phyloP scores from a whole-genome alignment of 2,113 vertebrate genomes.

The Pollimyrus isidori region DNA sequence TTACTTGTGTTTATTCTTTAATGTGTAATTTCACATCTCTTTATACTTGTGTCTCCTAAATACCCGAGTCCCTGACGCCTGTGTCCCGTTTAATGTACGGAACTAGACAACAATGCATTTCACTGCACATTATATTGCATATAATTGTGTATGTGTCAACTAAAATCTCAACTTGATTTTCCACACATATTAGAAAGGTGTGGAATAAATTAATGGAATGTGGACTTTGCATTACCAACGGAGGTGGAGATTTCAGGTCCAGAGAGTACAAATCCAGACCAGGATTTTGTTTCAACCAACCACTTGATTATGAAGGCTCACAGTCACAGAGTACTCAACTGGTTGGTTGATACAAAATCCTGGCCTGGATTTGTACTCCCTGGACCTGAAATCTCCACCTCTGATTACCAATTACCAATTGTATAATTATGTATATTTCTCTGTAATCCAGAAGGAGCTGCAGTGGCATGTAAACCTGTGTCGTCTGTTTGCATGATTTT shows the following conservation, averaged over 20 bases:
- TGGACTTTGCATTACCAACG: neutral
- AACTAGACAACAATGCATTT: neutral
- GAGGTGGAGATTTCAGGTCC: too few species aligned
- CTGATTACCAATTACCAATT: neutral
- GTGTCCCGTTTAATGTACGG: neutral
- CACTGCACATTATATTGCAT: neutral
- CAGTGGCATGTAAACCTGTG: neutral
- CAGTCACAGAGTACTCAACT: too few species aligned
- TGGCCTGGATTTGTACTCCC: too few species aligned
- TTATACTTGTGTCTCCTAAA: neutral
- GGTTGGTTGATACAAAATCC: too few species aligned
- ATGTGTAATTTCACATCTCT: neutral
- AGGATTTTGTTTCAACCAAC: too few species aligned
- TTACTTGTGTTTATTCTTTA: neutral
- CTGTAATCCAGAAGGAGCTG: neutral
- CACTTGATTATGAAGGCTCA: too few species aligned
- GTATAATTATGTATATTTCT: neutral
- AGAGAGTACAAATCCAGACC: too few species aligned
- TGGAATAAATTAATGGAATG: neutral
- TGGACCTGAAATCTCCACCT: too few species aligned
- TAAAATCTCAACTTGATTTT: neutral
- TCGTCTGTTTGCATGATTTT: neutral
- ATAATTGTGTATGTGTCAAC: neutral
- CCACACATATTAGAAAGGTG: neutral
- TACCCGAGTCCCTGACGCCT: neutral